Evolutionary conservation across 2,797 vertebrate species (phyloP).

Genomic region (Tenualosa thibaudeaui): DNA sequence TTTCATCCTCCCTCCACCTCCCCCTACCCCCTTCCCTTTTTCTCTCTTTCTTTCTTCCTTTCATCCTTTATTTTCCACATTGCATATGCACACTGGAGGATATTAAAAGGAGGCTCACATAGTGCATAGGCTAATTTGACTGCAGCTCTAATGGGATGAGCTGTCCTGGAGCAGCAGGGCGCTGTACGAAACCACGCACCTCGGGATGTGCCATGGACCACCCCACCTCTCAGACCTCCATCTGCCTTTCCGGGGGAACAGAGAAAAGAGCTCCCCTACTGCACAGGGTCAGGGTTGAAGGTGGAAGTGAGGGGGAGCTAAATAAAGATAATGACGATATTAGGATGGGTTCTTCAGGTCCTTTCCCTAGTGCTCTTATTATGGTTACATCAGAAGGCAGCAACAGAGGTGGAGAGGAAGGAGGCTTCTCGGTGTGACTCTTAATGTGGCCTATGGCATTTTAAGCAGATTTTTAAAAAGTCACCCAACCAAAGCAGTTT

Average conservation of each 20-base stretch:
- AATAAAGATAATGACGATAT: conserved; percentile 22
- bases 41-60: neutral
- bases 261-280: neutral
- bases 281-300: neutral
- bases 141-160: neutral
- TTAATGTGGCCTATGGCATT: neutral
- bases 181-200: neutral
- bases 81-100: neutral
- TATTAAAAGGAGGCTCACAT: neutral
- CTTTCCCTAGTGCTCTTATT: conserved; percentile 29
- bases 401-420: neutral
- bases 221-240: conserved; percentile 6
- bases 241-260: neutral
- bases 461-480: neutral
- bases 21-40: no score
- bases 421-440: neutral
- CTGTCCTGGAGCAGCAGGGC: neutral
- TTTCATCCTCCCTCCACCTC: neutral
- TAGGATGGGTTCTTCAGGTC: conserved; percentile 20
- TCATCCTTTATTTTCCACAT: neutral
- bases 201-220: neutral
- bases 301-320: neutral
- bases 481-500: neutral
- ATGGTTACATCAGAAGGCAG: conserved; percentile 12
- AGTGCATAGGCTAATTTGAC: neutral